Evolutionary conservation across 2,797 vertebrate species (phyloP).

Genomic region (Alectoris magna): DNA sequence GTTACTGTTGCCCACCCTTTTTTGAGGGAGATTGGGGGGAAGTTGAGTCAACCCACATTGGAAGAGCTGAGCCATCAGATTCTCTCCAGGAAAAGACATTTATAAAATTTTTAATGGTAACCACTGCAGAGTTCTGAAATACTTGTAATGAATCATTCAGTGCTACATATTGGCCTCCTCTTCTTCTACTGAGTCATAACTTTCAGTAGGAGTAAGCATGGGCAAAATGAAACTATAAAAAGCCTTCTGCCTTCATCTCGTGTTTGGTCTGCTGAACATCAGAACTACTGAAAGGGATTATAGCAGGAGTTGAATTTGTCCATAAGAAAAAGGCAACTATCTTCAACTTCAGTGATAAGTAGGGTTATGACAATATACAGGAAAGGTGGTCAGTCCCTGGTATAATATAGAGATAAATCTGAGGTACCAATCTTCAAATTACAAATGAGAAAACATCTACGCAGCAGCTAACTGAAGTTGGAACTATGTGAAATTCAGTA

Average conservation of each 20-base stretch:
- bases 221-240: slow-evolving; percentile 34
- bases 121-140: slow-evolving; percentile 25
- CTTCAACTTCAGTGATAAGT: not conserved
- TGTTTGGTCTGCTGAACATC: not conserved
- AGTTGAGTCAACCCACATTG: not conserved
- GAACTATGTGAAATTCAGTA: not conserved
- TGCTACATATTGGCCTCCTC: slow-evolving; percentile 21
- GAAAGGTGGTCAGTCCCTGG: not conserved
- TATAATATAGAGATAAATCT: not conserved
- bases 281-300: slow-evolving; percentile 33
- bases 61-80: not conserved
- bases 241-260: not conserved
- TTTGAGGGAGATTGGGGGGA: not conserved
- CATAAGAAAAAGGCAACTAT: not conserved
- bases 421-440: not conserved
- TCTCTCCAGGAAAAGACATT: slow-evolving; percentile 27
- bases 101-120: slow-evolving; percentile 7
- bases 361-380: not conserved
- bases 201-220: slow-evolving; percentile 53
- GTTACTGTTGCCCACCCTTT: not conserved
- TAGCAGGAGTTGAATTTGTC: not conserved
- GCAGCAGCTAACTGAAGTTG: not conserved
- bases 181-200: slow-evolving; percentile 54
- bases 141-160: slow-evolving; percentile 58
- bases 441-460: not conserved